Conservation (phyloP, 2,113 vertebrate genomes). For the Salminus brasiliensis region DNA sequence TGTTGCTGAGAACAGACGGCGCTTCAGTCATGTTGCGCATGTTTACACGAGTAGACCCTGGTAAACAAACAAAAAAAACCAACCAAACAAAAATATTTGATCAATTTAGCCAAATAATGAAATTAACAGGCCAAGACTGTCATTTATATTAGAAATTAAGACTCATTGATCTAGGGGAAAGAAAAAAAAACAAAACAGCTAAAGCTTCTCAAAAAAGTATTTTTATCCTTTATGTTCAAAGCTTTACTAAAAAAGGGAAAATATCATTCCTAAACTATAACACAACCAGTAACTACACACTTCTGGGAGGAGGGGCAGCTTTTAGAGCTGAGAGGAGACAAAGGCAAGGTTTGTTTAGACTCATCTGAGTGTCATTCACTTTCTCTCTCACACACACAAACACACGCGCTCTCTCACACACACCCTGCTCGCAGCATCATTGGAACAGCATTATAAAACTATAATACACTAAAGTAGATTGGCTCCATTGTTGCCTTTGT, state of each 20-base stretch:
- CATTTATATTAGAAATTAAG: not conserved
- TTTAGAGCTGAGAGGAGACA: slow-evolving; percentile 87
- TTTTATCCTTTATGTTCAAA: slow-evolving; percentile 82
- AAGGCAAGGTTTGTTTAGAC: slow-evolving; percentile 87
- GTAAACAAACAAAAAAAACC: slow-evolving; percentile 20
- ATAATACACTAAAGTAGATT: slow-evolving; percentile 83
- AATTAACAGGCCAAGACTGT: not conserved
- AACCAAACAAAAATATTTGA: not conserved
- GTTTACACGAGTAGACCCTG: not conserved
- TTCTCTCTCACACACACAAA: not conserved
- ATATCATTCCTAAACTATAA: slow-evolving; percentile 85
- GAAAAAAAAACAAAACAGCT: slow-evolving; percentile 82
- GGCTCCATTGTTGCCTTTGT: slow-evolving; percentile 84
- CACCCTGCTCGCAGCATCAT: slow-evolving; percentile 77
- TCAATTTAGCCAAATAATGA: not conserved
- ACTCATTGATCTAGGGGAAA: not conserved
- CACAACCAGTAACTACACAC: slow-evolving; percentile 90
- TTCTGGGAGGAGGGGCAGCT: slow-evolving; percentile 88
- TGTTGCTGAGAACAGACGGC: not conserved
- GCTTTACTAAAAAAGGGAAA: slow-evolving; percentile 88
- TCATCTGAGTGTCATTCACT: slow-evolving; percentile 76
- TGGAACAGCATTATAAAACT: slow-evolving; percentile 74
- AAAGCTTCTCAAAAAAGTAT: slow-evolving; percentile 45
- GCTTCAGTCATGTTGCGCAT: not conserved
- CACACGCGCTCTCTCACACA: not conserved